These are phyloP conservation scores for Furcula furcula DNA, from an alignment of 2,888 invertebrate genomes.

Conservation along the genomic window DNA sequence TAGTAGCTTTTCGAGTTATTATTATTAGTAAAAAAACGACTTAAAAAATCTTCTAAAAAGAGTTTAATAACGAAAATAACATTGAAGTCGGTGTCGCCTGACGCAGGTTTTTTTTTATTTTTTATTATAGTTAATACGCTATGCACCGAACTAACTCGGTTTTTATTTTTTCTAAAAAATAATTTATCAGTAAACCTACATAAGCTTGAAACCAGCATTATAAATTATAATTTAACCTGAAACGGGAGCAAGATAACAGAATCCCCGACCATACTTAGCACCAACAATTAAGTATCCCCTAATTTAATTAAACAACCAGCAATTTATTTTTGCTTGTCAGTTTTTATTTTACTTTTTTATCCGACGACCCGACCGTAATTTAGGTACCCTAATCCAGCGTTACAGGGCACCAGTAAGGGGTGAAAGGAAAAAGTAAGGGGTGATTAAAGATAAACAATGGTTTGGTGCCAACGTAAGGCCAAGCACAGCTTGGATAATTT, in stretches of 20 bases:
- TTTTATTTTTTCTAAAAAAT: too few species aligned
- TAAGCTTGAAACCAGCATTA: constrained; percentile 13
- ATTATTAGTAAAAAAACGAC: too few species aligned
- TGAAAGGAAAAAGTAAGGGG: constrained; percentile 67
- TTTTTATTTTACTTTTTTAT: constrained; percentile 35
- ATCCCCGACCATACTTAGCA: constrained; percentile 22
- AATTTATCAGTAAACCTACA: not conserved
- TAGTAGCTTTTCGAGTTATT: too few species aligned
- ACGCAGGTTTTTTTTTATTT: too few species aligned
- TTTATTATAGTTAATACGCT: too few species aligned
- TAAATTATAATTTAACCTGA: constrained; percentile 19
- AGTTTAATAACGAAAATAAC: too few species aligned
- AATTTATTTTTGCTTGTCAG: constrained; percentile 34
- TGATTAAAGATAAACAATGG: constrained; percentile 78
- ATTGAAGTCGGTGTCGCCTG: too few species aligned
- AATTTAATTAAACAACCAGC: constrained; percentile 34
- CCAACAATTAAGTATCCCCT: constrained; percentile 28
- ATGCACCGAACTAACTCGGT: too few species aligned
- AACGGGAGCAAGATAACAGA: constrained; percentile 19
- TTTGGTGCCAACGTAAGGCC: constrained; percentile 48
- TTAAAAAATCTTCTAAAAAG: too few species aligned
- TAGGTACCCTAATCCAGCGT: constrained; percentile 63
- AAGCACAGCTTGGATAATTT: constrained; percentile 59
- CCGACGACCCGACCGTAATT: constrained; percentile 51
- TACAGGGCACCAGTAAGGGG: constrained; percentile 53